Evolutionary conservation across 2,113 vertebrate species (phyloP), one percentile per base, ranked within the genome.

Genomic region (Xiphophorus couchianus): DNA sequence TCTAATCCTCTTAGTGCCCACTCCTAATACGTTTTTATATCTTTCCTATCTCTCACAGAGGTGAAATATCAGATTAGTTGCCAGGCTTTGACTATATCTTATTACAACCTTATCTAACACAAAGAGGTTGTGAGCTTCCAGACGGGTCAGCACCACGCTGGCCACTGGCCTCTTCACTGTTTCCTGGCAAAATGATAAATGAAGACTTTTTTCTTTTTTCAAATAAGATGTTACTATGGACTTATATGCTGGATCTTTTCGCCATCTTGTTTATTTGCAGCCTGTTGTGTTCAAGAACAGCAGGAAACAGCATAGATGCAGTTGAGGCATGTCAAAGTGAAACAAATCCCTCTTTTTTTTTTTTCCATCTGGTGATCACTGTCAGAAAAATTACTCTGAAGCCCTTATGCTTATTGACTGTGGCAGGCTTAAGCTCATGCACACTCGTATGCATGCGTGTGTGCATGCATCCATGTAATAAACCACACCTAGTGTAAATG

Each of bases 1-100:
- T 80, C 79, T 94, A 95, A 95, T 95, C 94, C 93, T 94, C 94
- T 94, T 95, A 94, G 90, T 88, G 86, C 86, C 88, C 93, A 93
- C 89, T 94, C 88, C 90, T 93, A 93, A 94, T 94, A 93, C 88
- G 68, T 92, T 94, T 94, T 93, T 93, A 91, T 94, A 93, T 94
- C 91, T 93, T 90, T 93, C 62, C 88, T 91, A 94, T 95, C 92
- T 88, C 90, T 91, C 84, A 83, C 84, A 44, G 90, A 94, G 92
- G 93, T 94, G 88, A 95, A 94, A 94, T 94, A 94, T 94, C 94
- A 93, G 92, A 95, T 95, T 94, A 95, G 91, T 86, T 88, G 83
- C 86, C 86, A 78, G 88, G 92, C 90, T 94, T 93, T 93, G 90
- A 93, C 91, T 92, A 88, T 93, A 95, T 95, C 94, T 94, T 90